A percentile compares a stretch with the other conserved stretches of the same genome.
These are phyloP conservation scores for Epicauta chinensis DNA, from an alignment of 1,140 invertebrate genomes.

Conservation along the genomic window DNA sequence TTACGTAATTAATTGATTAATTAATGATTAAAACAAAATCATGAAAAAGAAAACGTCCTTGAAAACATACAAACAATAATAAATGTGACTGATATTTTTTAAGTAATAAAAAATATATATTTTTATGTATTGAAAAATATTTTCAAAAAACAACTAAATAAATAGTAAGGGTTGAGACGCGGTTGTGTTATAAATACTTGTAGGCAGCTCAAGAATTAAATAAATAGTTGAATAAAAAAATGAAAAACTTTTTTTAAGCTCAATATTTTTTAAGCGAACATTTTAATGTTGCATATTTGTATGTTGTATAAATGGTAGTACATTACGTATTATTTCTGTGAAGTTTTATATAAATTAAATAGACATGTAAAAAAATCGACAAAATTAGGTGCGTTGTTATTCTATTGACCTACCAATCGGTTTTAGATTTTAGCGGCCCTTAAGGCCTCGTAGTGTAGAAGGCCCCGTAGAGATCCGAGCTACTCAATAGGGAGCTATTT, in stretches of 20 bases:
- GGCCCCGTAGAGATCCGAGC: no score
- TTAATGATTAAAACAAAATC: no score
- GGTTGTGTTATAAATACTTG: constrained; percentile 1
- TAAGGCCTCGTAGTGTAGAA: no score
- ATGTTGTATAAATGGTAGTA: constrained; percentile 4
- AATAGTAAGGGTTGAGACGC: constrained; percentile 1
- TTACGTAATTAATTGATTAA: no score
- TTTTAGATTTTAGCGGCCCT: no score
- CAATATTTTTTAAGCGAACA: constrained; percentile 6
- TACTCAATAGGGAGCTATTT: no score
- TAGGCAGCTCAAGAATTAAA: constrained; percentile 5
- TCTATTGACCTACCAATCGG: no score
- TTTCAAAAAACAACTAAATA: constrained; percentile 4
- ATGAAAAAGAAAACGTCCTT: constrained; percentile 6
- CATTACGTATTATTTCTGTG: constrained; percentile 7
- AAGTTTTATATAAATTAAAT: constrained; percentile 11
- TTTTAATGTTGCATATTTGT: constrained; percentile 10
- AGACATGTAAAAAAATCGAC: background rate
- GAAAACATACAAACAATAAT: constrained; percentile 14
- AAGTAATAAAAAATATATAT: constrained; percentile 6
- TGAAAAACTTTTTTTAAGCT: background rate
- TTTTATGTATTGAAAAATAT: constrained; percentile 11
- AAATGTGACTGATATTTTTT: constrained; percentile 11
- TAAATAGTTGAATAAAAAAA: constrained; percentile 1
- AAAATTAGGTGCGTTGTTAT: background rate